Evolutionary conservation across 2,113 vertebrate species (phyloP), one percentile per base, ranked within the genome.

Genomic region (Marcusenius ussheri): DNA sequence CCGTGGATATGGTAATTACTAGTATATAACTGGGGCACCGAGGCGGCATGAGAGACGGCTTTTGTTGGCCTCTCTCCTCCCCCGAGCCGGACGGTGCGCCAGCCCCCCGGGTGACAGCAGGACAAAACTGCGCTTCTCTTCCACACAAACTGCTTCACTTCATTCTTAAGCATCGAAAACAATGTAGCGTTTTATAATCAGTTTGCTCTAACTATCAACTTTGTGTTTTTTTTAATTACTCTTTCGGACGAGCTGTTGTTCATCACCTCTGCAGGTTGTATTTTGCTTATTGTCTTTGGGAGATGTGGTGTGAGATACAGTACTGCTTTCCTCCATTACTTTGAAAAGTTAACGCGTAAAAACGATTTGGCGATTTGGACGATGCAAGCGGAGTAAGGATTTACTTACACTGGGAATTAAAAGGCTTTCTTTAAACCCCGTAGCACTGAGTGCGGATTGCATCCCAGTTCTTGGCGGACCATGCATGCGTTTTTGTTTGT

Each of bases 401-500:
- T 80, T 19, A 42, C 74, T 13, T 80, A 80, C 74, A 15, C 74
- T 80, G 74, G 31, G 27, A 39, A 80, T 42, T 80, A 39, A 80
- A 35, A 42, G 74, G 35, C 74, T 80, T 80, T 80, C 35, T 80
- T 21, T 6, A 42, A 80, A 80, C 35, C 15, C 74, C 31, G 17
- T 80, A 7, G 74, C 11, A 80, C 74, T 31, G 31, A 42, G 74
- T 42, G 35, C 5, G 35, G 13, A 19, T 80, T 42, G 74, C 74
- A 39, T 19, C 74, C 74, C 74, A 39, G 3, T 80, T 42, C 35
- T 42, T 80, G 35, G 45, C 19, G 21, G 1, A 92, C 39, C 7
- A 94, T 95, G 95, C 93, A 85, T 77, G 3, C 92, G 0, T 50
- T 95, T 80, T 24, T 94, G 2, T 87, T 95, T 3, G 88, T 89